Conservation (phyloP, 2,888 invertebrate genomes). For the Drosophila leonis region DNA sequence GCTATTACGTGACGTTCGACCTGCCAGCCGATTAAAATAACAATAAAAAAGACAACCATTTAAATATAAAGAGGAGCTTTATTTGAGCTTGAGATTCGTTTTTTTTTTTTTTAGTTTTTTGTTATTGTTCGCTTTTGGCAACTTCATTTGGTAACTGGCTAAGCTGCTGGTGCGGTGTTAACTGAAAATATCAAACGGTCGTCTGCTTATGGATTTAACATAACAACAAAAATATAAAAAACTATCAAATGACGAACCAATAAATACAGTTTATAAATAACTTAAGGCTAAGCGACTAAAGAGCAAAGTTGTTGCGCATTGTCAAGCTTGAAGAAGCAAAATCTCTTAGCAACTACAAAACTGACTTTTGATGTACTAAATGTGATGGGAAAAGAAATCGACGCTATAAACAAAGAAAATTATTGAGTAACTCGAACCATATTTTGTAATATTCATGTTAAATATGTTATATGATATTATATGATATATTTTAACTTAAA, state of each 20-base stretch:
- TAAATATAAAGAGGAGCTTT: slow-evolving; percentile 40
- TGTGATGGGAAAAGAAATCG: slow-evolving; percentile 11
- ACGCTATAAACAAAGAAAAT: background rate
- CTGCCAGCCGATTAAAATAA: slow-evolving; percentile 66
- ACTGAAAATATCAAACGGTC: slow-evolving; percentile 75
- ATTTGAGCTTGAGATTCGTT: slow-evolving; percentile 23
- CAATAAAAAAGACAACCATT: slow-evolving; percentile 56
- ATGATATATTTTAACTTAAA: background rate
- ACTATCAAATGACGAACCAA: slow-evolving; percentile 59
- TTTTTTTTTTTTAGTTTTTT: slow-evolving; percentile 23
- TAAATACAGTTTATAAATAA: slow-evolving; percentile 66
- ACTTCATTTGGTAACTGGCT: slow-evolving; percentile 41
- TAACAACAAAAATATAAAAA: slow-evolving; percentile 46
- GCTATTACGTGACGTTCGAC: slow-evolving; percentile 71
- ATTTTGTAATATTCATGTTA: background rate
- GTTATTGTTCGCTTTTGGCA: slow-evolving; percentile 38
- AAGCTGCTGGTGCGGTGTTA: slow-evolving; percentile 19
- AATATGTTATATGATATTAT: background rate
- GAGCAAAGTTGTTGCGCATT: slow-evolving; percentile 46
- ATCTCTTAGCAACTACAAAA: slow-evolving; percentile 6
- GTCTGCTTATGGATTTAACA: slow-evolving; percentile 57
- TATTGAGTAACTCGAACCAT: background rate
- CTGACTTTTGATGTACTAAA: slow-evolving; percentile 2
- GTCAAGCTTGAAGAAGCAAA: slow-evolving; percentile 8
- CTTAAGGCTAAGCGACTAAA: slow-evolving; percentile 45